Base-by-base conservation (phyloP, 2,113 vertebrate genomes). In the Cinclus mexicanus region DNA sequence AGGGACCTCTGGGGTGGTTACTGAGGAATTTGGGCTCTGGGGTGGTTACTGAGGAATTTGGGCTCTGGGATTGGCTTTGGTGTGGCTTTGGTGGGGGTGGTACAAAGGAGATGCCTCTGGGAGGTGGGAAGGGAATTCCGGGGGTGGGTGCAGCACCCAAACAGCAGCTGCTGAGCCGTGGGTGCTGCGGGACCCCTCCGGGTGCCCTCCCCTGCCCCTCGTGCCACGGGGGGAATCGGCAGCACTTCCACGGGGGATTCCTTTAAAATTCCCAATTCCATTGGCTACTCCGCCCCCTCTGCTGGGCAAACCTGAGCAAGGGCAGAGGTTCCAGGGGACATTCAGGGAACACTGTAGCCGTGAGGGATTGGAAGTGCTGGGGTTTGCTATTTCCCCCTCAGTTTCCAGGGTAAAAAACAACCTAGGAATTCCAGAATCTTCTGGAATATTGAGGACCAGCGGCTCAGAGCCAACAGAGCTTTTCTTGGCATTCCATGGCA, bases 401-500 rank as follows among this genome's bases (percentile, higher is more conserved):
- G 7, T 28, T 23, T 15, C n/a, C 53, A 26, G 47, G 16, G 4
- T 24, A 50, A 24, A 11, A 42, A 41, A 3, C 11, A 28, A 19
- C 23, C 9, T 9, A 0, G 21, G 61, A 71, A 37, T 55, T 59
- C 23, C 33, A 25, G 22, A 31, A 4, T 6, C 52, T 6, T 4
- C 64, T 12, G 39, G 44, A 44, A 2, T 5, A 5, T 1, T 9
- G 50, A 53, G 24, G 16, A 35, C 1, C 29, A 7, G n/a, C 1
- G 0, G 9, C 35, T 46, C 77, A 7, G 61, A 19, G 17, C 24
- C 69, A 16, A 1, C 2, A 2, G 6, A 69, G 14, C 8, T 52
- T 12, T 44, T 16, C 46, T 25, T 3, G 1, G 25, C 28, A 3
- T 1, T 5, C 41, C 8, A 0, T 5, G 21, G 47, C 25, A 70